These are phyloP conservation scores for Pachypsylla venusta DNA, from an alignment of 1,140 invertebrate genomes.

Conservation along the genomic window DNA sequence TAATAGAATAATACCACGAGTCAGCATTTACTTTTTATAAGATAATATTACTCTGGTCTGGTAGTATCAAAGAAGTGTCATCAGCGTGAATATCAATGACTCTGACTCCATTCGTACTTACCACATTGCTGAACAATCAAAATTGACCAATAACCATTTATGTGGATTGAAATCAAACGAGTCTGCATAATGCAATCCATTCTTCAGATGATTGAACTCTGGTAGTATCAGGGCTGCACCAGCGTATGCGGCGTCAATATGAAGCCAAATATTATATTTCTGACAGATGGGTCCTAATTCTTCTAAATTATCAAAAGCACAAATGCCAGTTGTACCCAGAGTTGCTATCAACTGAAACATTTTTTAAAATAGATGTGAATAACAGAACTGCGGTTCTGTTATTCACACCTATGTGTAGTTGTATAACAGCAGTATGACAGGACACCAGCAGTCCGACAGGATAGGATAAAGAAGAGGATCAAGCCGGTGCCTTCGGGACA, in stretches of 20 bases:
- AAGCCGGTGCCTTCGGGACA: too few species aligned
- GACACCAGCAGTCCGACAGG: too few species aligned
- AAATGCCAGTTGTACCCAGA: slow-evolving; percentile 82
- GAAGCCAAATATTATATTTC: slow-evolving; percentile 62
- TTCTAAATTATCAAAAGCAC: slow-evolving; percentile 75
- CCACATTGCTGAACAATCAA: slow-evolving; percentile 82
- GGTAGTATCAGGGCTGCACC: slow-evolving; percentile 78
- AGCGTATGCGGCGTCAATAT: slow-evolving; percentile 81
- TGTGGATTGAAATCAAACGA: slow-evolving; percentile 86
- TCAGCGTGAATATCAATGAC: too few species aligned
- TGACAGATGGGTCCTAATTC: slow-evolving; percentile 69
- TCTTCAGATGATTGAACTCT: slow-evolving; percentile 65
- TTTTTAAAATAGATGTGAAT: too few species aligned
- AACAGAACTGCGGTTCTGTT: too few species aligned
- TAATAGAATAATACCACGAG: neutral
- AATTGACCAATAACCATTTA: slow-evolving; percentile 84
- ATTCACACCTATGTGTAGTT: too few species aligned
- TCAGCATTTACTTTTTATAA: neutral
- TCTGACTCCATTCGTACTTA: slow-evolving; percentile 19
- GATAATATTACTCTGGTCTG: too few species aligned
- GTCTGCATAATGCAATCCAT: slow-evolving; percentile 64
- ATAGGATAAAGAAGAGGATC: too few species aligned
- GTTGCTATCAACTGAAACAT: slow-evolving; percentile 54
- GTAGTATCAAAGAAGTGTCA: too few species aligned
- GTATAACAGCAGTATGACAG: too few species aligned